phyloP scores from a whole-genome alignment of 1,140 invertebrate species.

The Metaphire vulgaris region DNA sequence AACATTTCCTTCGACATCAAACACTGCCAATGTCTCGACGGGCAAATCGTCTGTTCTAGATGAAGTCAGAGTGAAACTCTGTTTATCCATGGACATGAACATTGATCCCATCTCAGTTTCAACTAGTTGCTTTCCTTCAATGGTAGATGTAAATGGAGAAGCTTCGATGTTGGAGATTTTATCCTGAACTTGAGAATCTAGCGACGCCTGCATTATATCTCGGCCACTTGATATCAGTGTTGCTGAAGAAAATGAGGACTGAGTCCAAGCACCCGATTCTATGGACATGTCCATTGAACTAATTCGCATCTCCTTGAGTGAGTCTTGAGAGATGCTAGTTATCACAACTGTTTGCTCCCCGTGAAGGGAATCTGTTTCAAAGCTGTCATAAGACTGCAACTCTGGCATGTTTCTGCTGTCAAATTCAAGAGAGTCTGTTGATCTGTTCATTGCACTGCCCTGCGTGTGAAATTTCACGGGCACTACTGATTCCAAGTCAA shows the following conservation, averaged over 20 bases:
- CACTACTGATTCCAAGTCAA: slow-evolving; percentile 1
- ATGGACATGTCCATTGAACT: slow-evolving; percentile 12
- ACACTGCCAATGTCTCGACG: neutral
- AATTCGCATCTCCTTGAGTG: slow-evolving; percentile 5
- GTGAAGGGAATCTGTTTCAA: slow-evolving; percentile 18
- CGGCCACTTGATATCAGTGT: neutral
- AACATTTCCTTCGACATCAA: neutral
- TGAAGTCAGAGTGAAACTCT: neutral
- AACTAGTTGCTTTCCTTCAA: neutral
- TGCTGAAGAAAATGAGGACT: slow-evolving; percentile 1
- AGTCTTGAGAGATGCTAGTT: slow-evolving; percentile 21
- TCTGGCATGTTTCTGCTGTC: neutral
- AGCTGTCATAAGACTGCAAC: slow-evolving; percentile 7
- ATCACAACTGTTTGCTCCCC: neutral
- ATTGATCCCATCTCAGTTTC: neutral
- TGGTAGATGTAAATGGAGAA: neutral
- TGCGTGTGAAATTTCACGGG: no score
- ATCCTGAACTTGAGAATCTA: neutral
- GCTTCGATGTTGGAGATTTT: neutral
- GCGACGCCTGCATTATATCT: neutral
- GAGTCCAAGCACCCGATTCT: slow-evolving; percentile 19
- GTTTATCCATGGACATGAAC: neutral
- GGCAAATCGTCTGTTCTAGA: neutral
- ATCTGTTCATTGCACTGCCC: neutral
- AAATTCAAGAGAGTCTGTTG: slow-evolving; percentile 13